Evolutionary conservation across 2,113 vertebrate species (phyloP).

Genomic region (Casuarius casuarius): DNA sequence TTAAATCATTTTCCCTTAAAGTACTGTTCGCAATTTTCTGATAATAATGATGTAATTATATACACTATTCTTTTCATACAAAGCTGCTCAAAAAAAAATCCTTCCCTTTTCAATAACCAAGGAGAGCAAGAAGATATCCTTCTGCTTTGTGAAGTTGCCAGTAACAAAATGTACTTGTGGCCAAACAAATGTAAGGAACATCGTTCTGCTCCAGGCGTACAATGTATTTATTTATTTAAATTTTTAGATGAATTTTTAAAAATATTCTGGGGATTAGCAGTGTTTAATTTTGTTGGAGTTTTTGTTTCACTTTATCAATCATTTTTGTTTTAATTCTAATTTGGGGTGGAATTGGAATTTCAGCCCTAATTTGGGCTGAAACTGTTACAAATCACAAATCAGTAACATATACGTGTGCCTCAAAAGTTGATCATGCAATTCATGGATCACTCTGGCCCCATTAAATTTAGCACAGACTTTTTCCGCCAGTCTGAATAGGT

Average conservation of each 20-base stretch:
- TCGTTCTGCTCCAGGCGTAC: neutral
- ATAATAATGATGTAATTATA: neutral
- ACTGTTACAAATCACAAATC: neutral
- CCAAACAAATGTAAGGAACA: neutral
- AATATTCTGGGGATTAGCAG: neutral
- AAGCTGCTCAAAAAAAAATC: neutral
- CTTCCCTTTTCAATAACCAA: neutral
- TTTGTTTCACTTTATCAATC: neutral
- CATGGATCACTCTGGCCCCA: neutral
- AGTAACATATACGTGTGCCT: neutral
- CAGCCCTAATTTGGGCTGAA: too few species aligned
- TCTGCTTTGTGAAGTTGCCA: neutral
- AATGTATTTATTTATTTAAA: neutral
- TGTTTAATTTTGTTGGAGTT: neutral
- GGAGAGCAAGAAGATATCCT: neutral
- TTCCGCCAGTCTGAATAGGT: neutral
- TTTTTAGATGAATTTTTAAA: neutral
- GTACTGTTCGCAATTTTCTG: neutral
- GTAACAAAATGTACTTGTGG: neutral
- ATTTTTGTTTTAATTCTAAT: neutral
- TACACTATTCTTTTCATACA: neutral
- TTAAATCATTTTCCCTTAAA: neutral
- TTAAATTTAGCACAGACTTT: neutral
- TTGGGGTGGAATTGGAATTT: neutral
- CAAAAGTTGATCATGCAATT: neutral